Evolutionary conservation across 2,888 invertebrate genomes (phyloP).

Genomic region (Thysanoteuthis rhombus): DNA sequence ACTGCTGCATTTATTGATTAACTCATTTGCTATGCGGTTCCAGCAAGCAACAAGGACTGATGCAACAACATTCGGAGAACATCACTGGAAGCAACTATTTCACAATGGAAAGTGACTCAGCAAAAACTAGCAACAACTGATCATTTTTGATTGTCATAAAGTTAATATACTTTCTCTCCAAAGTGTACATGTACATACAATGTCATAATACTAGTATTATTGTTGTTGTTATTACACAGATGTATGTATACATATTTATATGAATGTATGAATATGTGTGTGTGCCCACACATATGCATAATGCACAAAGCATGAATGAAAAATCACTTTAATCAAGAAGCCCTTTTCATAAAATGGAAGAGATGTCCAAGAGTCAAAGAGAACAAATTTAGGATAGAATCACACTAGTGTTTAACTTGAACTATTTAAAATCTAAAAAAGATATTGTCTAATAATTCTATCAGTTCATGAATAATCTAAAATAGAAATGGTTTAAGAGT

Average conservation of each 20-base stretch:
- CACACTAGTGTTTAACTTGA: too few species aligned
- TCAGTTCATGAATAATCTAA: too few species aligned
- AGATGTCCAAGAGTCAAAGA: too few species aligned
- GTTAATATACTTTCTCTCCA: background rate
- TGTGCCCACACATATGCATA: background rate
- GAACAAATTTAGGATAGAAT: too few species aligned
- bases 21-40: conserved; percentile 24
- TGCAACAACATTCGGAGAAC: background rate
- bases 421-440: too few species aligned
- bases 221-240: background rate
- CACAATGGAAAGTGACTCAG: background rate
- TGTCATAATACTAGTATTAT: background rate
- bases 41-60: conserved; percentile 27
- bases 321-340: too few species aligned
- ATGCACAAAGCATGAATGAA: too few species aligned
- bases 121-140: background rate
- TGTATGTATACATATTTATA: background rate
- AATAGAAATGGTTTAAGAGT: too few species aligned
- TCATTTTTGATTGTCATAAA: background rate
- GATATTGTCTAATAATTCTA: too few species aligned
- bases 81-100: background rate
- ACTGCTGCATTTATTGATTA: conserved; percentile 20
- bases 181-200: background rate
- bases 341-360: too few species aligned
- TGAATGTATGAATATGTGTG: background rate